Percentiles rank a stretch among this genome's conserved stretches.
Evolutionary conservation across 2,797 vertebrate species (phyloP).

Genomic region (Parauchenoglanis ngamensis): DNA sequence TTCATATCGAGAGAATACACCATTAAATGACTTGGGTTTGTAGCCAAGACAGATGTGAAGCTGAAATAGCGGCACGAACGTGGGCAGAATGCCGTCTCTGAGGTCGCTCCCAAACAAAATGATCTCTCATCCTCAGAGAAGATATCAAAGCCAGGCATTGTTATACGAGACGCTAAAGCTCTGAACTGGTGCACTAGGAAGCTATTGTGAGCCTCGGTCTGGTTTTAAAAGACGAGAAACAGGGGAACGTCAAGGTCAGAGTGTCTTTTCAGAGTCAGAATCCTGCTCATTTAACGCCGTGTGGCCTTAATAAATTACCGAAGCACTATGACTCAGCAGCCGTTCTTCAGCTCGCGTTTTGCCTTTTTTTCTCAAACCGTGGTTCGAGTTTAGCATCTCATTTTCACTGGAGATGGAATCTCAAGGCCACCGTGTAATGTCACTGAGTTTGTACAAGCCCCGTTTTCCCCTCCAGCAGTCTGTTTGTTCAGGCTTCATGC

Average conservation of each 20-base stretch:
- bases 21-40: slow-evolving; percentile 3
- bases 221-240: slow-evolving; percentile 24
- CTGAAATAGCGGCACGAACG: not conserved
- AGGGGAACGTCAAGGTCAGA: slow-evolving; percentile 13
- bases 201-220: not conserved
- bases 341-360: not conserved
- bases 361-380: not conserved
- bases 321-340: not conserved
- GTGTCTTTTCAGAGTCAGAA: slow-evolving; percentile 16
- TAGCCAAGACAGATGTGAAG: slow-evolving; percentile 11
- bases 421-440: slow-evolving; percentile 28
- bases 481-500: slow-evolving; percentile 51
- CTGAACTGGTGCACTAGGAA: not conserved
- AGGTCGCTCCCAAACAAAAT: slow-evolving; percentile 12
- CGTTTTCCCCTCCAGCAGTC: slow-evolving; percentile 34
- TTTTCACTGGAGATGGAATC: slow-evolving; percentile 23
- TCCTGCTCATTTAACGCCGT: slow-evolving; percentile 8
- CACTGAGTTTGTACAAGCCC: slow-evolving; percentile 42
- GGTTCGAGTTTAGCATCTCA: slow-evolving; percentile 21
- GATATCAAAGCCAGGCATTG: slow-evolving; percentile 23
- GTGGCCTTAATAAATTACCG: slow-evolving; percentile 13
- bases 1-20: not conserved
- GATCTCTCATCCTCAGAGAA: not conserved
- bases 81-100: slow-evolving; percentile 20
- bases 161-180: not conserved